Conservation (phyloP, 2,113 vertebrate species). For the Mus pahari region DNA sequence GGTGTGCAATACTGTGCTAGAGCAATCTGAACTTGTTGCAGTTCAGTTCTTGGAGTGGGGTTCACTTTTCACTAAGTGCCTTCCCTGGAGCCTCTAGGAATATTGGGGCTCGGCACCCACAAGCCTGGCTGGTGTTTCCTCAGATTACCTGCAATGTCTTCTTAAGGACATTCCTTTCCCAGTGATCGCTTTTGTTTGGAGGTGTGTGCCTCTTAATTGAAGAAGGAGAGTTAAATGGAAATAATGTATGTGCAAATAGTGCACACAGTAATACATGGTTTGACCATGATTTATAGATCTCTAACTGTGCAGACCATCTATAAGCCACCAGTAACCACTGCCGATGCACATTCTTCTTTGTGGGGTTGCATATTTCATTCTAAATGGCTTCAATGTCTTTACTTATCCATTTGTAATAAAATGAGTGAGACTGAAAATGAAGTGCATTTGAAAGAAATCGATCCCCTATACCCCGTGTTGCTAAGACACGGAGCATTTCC, state of each 20-base stretch:
- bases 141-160: not conserved
- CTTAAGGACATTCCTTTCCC: not conserved
- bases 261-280: not conserved
- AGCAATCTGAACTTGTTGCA: not conserved
- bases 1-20: not conserved
- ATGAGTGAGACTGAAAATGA: conserved; percentile 67
- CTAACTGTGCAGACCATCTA: conserved; percentile 40
- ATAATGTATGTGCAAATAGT: conserved; percentile 21
- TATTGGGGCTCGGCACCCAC: not conserved
- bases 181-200: conserved; percentile 1
- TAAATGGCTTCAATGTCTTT: conserved; percentile 72
- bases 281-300: conserved; percentile 50
- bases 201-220: not conserved
- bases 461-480: conserved; percentile 52
- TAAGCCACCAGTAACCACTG: conserved; percentile 43
- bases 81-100: no score
- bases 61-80: not conserved
- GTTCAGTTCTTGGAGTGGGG: not conserved
- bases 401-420: conserved; percentile 74
- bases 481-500: conserved; percentile 61
- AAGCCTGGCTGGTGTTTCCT: not conserved
- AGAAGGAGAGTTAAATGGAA: conserved; percentile 50
- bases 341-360: conserved; percentile 57
- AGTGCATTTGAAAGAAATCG: conserved; percentile 68
- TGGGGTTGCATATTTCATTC: conserved; percentile 71